Evolutionary conservation across 2,113 vertebrate genomes (phyloP), one percentile per base, ranked within the genome.

Genomic region (rabbit (Oryctolagus cuniculus)): DNA sequence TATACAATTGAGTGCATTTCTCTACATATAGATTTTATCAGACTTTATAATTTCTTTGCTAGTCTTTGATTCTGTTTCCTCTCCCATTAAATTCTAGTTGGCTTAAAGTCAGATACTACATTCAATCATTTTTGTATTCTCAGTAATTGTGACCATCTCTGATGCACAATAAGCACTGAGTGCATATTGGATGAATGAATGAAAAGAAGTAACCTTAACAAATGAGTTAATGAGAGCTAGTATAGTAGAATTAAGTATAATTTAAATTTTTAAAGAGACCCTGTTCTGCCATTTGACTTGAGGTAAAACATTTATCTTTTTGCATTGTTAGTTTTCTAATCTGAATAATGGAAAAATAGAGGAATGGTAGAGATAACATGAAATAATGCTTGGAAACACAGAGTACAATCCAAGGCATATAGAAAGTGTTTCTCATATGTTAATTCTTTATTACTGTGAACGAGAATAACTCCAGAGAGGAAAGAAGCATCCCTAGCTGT

Each of bases 361-460:
- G 17, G 15, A 61, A 73, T 85, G 3, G 4, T 2, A 84, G n/a
- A n/a, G n/a, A n/a, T n/a, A n/a, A n/a, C n/a, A 53, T 44, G 8
- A 87, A 84, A 93, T 92, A 90, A 81, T 49, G 84, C 8, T 69
- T 31, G 78, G 93, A 89, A 79, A 34, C 13, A 74, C 19, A 80
- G 36, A 51, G 36, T 29, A 82, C 10, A 81, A 55, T 49, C 58
- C 24, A 25, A 75, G 11, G 64, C 10, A 87, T 36, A 24, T 25
- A 72, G 34, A 63, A 74, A 75, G 61, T 13, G 5, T 70, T 80
- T 49, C 81, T 4, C 31, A 25, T 13, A 10, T 49, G 22, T 25
- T 94, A 10, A 72, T 94, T 55, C 17, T 89, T 24, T 84, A 61
- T 80, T 69, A 83, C 85, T 92, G 87, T 78, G 1, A 61, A 77